These are phyloP conservation scores for Cathartes aura DNA, from an alignment of 2,113 vertebrate species.

Conservation along the genomic window DNA sequence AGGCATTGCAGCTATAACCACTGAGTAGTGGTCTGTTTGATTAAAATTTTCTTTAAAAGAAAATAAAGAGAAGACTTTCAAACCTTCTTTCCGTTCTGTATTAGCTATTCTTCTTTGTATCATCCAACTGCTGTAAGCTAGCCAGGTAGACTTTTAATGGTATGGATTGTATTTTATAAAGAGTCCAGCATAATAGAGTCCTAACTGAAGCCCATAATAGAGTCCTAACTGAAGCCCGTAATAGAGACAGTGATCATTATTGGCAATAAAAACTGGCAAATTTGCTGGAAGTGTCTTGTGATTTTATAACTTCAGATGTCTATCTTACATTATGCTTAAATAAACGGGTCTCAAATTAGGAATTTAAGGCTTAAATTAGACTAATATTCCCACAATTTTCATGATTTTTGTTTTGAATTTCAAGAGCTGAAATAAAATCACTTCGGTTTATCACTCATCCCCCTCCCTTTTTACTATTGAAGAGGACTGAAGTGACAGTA, in stretches of 20 bases:
- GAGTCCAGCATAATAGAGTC: background rate
- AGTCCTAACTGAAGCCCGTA: background rate
- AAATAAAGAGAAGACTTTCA: background rate
- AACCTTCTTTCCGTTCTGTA: background rate
- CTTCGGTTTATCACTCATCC: background rate
- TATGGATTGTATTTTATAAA: constrained; percentile 9
- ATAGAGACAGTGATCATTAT: constrained; percentile 4
- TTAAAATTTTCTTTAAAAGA: background rate
- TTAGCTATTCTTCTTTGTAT: background rate
- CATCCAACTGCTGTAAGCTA: background rate
- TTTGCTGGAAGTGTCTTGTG: background rate
- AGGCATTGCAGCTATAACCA: background rate
- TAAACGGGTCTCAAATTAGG: background rate
- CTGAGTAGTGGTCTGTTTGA: background rate
- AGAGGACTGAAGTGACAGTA: background rate
- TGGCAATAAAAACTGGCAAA: constrained; percentile 31
- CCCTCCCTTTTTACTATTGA: background rate
- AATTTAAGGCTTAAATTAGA: background rate
- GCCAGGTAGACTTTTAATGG: background rate
- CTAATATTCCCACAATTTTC: background rate
- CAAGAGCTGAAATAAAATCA: background rate
- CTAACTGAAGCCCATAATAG: background rate
- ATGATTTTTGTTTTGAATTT: background rate
- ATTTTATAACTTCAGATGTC: constrained; percentile 24
- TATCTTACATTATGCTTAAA: background rate